Evolutionary conservation across 2,888 invertebrate species (phyloP).

Genomic region (Zygogramma bicolorata): DNA sequence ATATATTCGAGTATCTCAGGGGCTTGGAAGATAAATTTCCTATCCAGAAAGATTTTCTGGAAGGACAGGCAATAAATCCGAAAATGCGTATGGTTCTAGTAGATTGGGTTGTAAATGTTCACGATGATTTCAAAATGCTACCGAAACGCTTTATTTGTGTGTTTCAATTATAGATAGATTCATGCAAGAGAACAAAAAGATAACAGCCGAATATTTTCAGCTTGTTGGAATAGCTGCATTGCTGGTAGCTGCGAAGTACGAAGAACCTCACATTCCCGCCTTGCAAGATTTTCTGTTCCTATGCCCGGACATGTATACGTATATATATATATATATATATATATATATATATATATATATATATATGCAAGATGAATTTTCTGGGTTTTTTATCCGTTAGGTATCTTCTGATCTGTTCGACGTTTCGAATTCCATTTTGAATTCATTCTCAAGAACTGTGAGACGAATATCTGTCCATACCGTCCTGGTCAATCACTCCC

Average conservation of each 20-base stretch:
- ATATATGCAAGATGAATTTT: too few species aligned
- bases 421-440: too few species aligned
- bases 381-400: too few species aligned
- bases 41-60: conserved; percentile 76
- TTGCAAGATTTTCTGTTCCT: conserved; percentile 91
- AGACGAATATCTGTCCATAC: too few species aligned
- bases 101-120: conserved; percentile 96
- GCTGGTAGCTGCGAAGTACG: conserved; percentile 93
- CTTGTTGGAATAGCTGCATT: conserved; percentile 88
- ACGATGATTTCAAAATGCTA: conserved; percentile 84
- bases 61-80: conserved; percentile 78
- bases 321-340: too few species aligned
- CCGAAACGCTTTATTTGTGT: conserved; percentile 91
- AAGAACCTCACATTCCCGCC: conserved; percentile 92
- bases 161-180: conserved; percentile 91
- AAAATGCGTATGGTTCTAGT: conserved; percentile 91
- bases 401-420: too few species aligned
- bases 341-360: too few species aligned
- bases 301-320: conserved; percentile 89
- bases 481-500: too few species aligned
- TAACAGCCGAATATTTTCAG: conserved; percentile 72
- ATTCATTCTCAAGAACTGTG: too few species aligned
- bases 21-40: conserved; percentile 79
- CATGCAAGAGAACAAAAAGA: conserved; percentile 75
- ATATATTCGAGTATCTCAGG: too few species aligned